These are phyloP conservation scores for Gyrodactylus bullatarudis DNA, from an alignment of 1,140 invertebrate genomes.

Conservation along the genomic window DNA sequence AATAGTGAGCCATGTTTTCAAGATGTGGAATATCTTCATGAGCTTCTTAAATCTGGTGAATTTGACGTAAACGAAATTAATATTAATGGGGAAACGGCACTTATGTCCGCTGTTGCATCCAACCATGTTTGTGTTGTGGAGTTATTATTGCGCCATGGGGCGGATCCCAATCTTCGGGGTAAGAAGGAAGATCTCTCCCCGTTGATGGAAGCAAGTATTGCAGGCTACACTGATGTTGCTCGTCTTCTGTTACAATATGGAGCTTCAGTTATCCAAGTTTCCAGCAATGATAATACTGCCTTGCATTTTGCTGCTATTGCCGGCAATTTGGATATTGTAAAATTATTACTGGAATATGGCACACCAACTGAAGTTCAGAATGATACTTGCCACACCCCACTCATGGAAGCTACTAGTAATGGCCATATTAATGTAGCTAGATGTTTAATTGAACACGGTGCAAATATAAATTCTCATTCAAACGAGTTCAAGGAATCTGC, in stretches of 20 bases:
- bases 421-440: constrained; percentile 73
- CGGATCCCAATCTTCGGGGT: constrained; percentile 73
- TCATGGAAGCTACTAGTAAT: constrained; percentile 89
- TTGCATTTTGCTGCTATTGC: constrained; percentile 89
- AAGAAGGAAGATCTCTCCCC: constrained; percentile 78
- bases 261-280: constrained; percentile 43
- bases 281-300: constrained; percentile 44
- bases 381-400: constrained; percentile 84
- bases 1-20: background rate
- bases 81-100: background rate
- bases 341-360: constrained; percentile 44
- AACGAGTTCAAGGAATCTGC: constrained; percentile 66
- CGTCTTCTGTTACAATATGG: constrained; percentile 52
- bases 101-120: background rate
- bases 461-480: constrained; percentile 85
- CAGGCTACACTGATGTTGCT: constrained; percentile 70
- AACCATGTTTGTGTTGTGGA: background rate
- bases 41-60: background rate
- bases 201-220: constrained; percentile 72
- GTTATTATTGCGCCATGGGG: constrained; percentile 15
- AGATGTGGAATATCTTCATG: background rate
- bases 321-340: constrained; percentile 61
- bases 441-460: constrained; percentile 54
- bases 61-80: constrained; percentile 5
- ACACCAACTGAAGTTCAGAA: constrained; percentile 77